Evolutionary conservation across 2,888 invertebrate genomes (phyloP).

Genomic region (Gastrophysa polygoni): DNA sequence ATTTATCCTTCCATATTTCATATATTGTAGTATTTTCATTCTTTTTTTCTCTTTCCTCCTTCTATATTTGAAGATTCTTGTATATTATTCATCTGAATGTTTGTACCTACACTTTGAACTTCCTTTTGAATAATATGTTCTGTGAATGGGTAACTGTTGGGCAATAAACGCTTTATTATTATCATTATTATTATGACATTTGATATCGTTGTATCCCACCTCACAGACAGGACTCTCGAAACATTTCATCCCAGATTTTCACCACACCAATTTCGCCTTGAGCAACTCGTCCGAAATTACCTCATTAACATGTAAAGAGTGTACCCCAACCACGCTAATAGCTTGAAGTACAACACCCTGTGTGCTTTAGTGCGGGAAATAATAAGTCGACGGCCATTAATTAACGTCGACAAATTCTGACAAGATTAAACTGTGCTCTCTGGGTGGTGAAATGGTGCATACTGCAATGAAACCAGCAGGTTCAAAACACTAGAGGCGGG

Average conservation of each 20-base stretch:
- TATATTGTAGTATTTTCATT: too few species aligned
- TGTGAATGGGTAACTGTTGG: too few species aligned
- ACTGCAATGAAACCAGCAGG: conserved; percentile 37
- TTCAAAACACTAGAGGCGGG: conserved; percentile 21
- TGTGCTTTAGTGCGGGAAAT: conserved; percentile 29
- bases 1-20: too few species aligned
- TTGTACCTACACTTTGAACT: too few species aligned
- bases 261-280: not conserved
- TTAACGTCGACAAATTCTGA: conserved; percentile 46
- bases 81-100: too few species aligned
- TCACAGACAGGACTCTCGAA: not conserved
- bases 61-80: too few species aligned
- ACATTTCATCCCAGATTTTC: not conserved
- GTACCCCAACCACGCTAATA: conserved; percentile 17
- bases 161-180: too few species aligned
- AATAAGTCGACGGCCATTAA: conserved; percentile 41
- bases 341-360: conserved; percentile 22
- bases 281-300: not conserved
- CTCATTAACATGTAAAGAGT: conserved; percentile 21
- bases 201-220: not conserved
- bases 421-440: conserved; percentile 44
- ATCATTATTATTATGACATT: too few species aligned
- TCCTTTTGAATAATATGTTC: too few species aligned
- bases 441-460: conserved; percentile 42
- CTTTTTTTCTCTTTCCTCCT: too few species aligned